Percentiles rank a stretch among this genome's conserved stretches.
Conservation (phyloP, 2,888 invertebrate genomes). For the Synergus umbraculus region DNA sequence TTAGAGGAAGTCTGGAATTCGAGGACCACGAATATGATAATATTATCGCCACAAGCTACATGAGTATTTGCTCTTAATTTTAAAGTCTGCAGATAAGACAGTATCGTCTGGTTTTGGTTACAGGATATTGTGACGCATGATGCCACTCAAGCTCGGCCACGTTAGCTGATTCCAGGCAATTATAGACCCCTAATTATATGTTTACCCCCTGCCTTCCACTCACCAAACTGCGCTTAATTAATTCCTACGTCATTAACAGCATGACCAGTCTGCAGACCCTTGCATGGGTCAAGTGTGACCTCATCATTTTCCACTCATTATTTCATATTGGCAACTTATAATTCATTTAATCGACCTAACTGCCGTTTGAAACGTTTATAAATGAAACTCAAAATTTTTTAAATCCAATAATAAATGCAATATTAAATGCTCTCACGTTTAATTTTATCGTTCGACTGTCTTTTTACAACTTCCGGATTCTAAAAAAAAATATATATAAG, state of each 20-base stretch:
- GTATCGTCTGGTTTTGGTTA: conserved; percentile 51
- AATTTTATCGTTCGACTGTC: no score
- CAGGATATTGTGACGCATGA: conserved; percentile 61
- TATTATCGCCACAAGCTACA: neutral
- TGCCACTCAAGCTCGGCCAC: conserved; percentile 68
- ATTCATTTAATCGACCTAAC: no score
- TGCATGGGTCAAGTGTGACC: conserved; percentile 48
- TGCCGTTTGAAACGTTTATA: no score
- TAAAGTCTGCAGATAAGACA: conserved; percentile 1
- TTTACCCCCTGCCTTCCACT: conserved; percentile 42
- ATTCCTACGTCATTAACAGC: conserved; percentile 74
- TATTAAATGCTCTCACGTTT: no score
- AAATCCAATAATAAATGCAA: no score
- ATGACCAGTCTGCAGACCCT: conserved; percentile 52
- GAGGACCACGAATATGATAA: neutral
- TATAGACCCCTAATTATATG: conserved; percentile 67
- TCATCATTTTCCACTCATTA: neutral
- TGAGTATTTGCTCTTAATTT: conserved; percentile 8
- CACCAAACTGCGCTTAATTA: conserved; percentile 70
- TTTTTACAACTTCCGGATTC: no score
- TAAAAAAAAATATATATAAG: no score
- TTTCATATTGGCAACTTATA: no score
- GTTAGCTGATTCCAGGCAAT: conserved; percentile 67
- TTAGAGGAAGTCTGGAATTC: neutral
- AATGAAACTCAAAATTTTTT: no score